phyloP scores from a whole-genome alignment of 2,888 invertebrate genomes.

The Parnassius glacialis region DNA sequence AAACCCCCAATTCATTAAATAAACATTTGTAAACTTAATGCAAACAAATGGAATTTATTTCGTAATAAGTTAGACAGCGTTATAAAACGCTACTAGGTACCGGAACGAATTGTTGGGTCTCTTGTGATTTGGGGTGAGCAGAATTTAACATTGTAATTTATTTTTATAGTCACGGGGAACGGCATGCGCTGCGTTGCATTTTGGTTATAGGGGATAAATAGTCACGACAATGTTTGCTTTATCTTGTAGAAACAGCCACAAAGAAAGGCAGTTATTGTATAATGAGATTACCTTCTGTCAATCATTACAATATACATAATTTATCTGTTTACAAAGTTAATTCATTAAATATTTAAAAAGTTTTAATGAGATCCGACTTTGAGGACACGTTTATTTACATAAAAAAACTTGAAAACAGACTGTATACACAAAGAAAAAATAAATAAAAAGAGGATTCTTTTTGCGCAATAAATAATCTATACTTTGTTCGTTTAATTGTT shows the following conservation, averaged over 20 bases:
- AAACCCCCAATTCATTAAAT: background rate
- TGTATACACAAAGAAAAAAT: no score
- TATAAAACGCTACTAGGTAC: slow-evolving; percentile 63
- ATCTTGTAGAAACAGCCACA: slow-evolving; percentile 22
- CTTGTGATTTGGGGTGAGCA: slow-evolving; percentile 66
- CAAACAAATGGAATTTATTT: slow-evolving; percentile 40
- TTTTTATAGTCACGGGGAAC: slow-evolving; percentile 52
- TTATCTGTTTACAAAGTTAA: background rate
- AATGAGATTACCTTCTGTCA: slow-evolving; percentile 8
- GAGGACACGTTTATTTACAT: background rate
- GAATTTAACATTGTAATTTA: slow-evolving; percentile 78
- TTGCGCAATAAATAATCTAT: no score
- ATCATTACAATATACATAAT: slow-evolving; percentile 3
- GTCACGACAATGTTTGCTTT: slow-evolving; percentile 21
- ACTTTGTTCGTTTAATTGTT: no score
- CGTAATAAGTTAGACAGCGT: slow-evolving; percentile 47
- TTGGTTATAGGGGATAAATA: slow-evolving; percentile 21
- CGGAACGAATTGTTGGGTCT: slow-evolving; percentile 69
- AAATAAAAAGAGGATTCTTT: no score
- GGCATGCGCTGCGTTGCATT: slow-evolving; percentile 21
- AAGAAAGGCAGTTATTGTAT: slow-evolving; percentile 4
- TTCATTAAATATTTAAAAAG: background rate
- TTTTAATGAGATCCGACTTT: background rate
- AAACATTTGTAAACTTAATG: slow-evolving; percentile 24
- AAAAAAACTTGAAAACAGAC: no score